Conservation (phyloP, 2,888 invertebrate species). For the Dichetophora obliterata region DNA sequence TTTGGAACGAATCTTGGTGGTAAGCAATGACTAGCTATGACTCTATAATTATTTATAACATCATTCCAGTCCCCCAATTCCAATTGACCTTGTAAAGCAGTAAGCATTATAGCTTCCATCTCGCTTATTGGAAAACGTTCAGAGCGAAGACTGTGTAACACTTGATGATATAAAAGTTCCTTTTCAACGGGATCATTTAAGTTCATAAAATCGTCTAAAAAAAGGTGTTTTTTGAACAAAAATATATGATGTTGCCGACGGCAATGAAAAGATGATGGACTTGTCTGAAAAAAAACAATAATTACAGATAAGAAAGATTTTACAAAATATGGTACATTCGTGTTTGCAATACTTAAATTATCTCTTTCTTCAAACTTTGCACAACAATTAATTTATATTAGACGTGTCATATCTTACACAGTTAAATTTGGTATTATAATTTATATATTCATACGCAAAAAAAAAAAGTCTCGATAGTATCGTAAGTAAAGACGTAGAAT, state of each 20-base stretch:
- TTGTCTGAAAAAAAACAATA: slow-evolving; percentile 17
- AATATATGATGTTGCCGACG: slow-evolving; percentile 77
- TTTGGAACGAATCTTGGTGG: slow-evolving; percentile 85
- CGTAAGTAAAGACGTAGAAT: too few relatives aligned
- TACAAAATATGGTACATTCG: too few relatives aligned
- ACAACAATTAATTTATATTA: too few relatives aligned
- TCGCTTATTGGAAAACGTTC: slow-evolving; percentile 94
- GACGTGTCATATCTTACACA: too few relatives aligned
- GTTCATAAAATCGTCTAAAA: slow-evolving; percentile 84
- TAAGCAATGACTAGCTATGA: slow-evolving; percentile 84
- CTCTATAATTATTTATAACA: slow-evolving; percentile 75
- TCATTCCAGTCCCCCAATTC: slow-evolving; percentile 88
- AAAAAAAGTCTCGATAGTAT: too few relatives aligned
- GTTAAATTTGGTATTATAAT: too few relatives aligned
- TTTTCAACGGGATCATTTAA: slow-evolving; percentile 90
- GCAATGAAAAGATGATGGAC: slow-evolving; percentile 62
- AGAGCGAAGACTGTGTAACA: slow-evolving; percentile 88
- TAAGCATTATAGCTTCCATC: slow-evolving; percentile 95
- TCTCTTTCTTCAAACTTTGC: too few relatives aligned
- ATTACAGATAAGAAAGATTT: background rate
- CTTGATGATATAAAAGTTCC: slow-evolving; percentile 93
- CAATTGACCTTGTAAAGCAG: slow-evolving; percentile 92
- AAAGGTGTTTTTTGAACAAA: slow-evolving; percentile 86
- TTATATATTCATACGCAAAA: too few relatives aligned
- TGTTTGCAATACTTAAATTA: too few relatives aligned